These are phyloP conservation scores for Neofelis nebulosa DNA, from an alignment of 2,113 vertebrate genomes.

Conservation along the genomic window DNA sequence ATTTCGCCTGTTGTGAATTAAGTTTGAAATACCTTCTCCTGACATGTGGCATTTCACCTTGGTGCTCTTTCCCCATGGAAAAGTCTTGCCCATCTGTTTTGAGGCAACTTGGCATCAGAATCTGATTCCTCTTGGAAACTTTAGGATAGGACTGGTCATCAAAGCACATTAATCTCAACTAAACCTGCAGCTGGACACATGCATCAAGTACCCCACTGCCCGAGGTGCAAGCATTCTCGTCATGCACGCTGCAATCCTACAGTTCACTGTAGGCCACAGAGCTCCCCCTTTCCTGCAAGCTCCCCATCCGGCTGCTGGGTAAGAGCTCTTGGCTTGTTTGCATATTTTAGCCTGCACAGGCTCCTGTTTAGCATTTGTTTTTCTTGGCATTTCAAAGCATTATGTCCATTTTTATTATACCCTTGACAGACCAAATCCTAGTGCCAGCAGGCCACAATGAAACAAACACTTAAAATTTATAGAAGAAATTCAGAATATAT, in stretches of 20 bases:
- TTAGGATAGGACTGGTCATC: constrained; percentile 25
- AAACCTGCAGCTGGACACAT: background rate
- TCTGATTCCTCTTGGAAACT: constrained; percentile 62
- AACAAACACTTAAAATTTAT: constrained; percentile 60
- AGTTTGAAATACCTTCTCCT: constrained; percentile 78
- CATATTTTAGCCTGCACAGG: constrained; percentile 31
- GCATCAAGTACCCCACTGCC: background rate
- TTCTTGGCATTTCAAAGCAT: constrained; percentile 69
- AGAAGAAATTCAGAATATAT: constrained; percentile 65
- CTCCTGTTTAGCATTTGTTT: constrained; percentile 70
- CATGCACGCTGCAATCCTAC: fast-evolving
- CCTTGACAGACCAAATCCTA: constrained; percentile 64
- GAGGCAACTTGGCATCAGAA: constrained; percentile 55
- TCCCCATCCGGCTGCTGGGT: background rate
- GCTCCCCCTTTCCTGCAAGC: background rate
- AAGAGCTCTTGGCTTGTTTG: constrained; percentile 33
- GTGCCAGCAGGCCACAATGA: constrained; percentile 47
- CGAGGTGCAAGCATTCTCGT: background rate
- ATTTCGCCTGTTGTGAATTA: constrained; percentile 82
- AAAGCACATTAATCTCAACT: constrained; percentile 9
- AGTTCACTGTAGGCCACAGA: fast-evolving
- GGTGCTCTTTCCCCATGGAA: constrained; percentile 66
- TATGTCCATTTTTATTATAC: constrained; percentile 71
- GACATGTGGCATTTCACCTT: constrained; percentile 84
- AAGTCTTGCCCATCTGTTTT: constrained; percentile 82